Evolutionary conservation across 2,113 vertebrate species (phyloP).

Genomic region (Callospermophilus lateralis): DNA sequence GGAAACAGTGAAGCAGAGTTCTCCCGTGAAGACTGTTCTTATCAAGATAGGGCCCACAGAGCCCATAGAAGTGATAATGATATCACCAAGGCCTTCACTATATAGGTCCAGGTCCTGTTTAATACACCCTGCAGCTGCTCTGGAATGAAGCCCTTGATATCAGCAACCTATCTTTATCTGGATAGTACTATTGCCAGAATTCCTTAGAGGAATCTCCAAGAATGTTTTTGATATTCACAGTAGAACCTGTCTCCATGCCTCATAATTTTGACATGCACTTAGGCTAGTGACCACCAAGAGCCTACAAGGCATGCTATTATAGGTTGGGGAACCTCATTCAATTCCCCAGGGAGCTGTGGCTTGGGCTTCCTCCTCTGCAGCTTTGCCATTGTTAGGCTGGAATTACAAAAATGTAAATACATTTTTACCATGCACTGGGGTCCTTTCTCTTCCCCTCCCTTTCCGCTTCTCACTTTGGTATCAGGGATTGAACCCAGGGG

Average conservation of each 20-base stretch:
- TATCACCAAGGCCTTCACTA: background rate
- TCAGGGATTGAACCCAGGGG: no score
- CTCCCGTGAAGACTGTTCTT: background rate
- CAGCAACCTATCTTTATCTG: background rate
- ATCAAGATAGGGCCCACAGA: background rate
- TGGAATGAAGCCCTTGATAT: background rate
- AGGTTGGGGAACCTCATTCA: background rate
- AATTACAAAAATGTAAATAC: background rate
- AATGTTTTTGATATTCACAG: background rate
- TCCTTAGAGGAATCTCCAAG: background rate
- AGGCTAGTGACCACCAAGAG: background rate
- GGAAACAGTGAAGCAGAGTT: background rate
- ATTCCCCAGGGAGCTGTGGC: background rate
- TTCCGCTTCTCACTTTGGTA: no score
- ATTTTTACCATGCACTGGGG: no score
- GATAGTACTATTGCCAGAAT: background rate
- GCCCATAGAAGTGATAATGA: background rate
- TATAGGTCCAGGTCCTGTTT: background rate
- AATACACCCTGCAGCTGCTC: background rate
- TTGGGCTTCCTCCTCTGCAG: fast-evolving
- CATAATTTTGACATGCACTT: background rate
- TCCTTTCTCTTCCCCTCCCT: background rate
- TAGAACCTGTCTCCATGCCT: background rate
- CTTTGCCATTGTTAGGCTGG: background rate
- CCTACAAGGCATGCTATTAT: background rate